phyloP scores from a whole-genome alignment of 2,888 invertebrate genomes.

The Stenodema calcarata region DNA sequence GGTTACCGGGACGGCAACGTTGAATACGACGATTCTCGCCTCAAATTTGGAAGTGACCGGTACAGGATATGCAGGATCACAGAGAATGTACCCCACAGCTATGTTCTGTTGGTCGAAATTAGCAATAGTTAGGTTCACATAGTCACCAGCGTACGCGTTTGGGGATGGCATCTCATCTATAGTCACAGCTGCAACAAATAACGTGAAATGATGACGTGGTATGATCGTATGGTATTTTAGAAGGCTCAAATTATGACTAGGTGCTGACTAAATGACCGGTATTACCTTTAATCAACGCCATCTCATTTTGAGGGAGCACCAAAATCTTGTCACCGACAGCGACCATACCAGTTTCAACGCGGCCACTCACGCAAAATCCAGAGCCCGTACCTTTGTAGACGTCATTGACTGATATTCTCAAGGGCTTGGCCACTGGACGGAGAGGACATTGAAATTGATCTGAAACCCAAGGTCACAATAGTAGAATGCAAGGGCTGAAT shows the following conservation, averaged over 20 bases:
- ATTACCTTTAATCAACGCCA: constrained; percentile 78
- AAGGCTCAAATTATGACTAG: not conserved
- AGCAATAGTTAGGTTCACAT: constrained; percentile 80
- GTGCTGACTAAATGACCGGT: constrained; percentile 23
- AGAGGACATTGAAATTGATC: constrained; percentile 87
- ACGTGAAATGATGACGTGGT: no score
- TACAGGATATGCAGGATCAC: constrained; percentile 81
- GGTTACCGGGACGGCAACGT: constrained; percentile 87
- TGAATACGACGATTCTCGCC: constrained; percentile 93
- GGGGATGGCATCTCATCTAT: constrained; percentile 76
- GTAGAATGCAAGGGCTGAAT: no score
- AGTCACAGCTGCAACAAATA: constrained; percentile 63
- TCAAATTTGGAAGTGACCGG: constrained; percentile 82
- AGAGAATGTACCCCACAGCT: constrained; percentile 84
- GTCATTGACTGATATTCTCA: constrained; percentile 92
- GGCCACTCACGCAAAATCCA: constrained; percentile 89
- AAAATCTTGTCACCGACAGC: constrained; percentile 86
- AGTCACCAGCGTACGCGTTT: constrained; percentile 93
- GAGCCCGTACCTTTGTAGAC: constrained; percentile 91
- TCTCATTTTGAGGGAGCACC: constrained; percentile 84
- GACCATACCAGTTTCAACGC: constrained; percentile 89
- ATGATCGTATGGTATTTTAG: no score
- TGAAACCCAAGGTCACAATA: constrained; percentile 59
- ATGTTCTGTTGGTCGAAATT: constrained; percentile 86
- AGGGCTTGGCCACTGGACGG: constrained; percentile 84